Evolutionary conservation across 2,113 vertebrate species (phyloP).

Genomic region (Centropus unirufus): DNA sequence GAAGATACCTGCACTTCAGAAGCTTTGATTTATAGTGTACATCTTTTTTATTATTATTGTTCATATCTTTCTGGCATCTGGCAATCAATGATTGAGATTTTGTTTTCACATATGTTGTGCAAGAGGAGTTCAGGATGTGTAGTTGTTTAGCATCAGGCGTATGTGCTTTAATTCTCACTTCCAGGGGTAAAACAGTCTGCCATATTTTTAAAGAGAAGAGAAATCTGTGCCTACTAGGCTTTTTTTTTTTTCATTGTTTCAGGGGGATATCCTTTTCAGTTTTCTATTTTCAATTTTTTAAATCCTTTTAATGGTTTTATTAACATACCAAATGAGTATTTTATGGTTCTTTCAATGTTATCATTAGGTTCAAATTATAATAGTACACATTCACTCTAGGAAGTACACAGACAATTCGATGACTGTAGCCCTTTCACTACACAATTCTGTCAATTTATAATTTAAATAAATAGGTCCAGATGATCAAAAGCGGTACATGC

Average conservation of each 20-base stretch:
- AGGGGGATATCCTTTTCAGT: conserved; percentile 37
- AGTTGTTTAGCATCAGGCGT: conserved; percentile 73
- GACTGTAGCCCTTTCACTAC: not conserved
- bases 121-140: conserved; percentile 72
- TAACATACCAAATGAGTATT: not conserved
- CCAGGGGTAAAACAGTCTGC: conserved; percentile 78
- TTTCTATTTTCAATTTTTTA: not conserved
- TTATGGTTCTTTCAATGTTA: not conserved
- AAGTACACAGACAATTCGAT: not conserved
- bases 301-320: conserved; percentile 11
- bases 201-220: conserved; percentile 61
- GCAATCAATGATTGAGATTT: conserved; percentile 59
- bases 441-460: not conserved
- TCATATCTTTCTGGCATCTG: conserved; percentile 70
- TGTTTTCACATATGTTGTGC: conserved; percentile 76
- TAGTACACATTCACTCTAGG: not conserved
- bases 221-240: conserved; percentile 36
- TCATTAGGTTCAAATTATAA: not conserved
- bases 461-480: conserved; percentile 5
- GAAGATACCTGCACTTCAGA: conserved; percentile 58
- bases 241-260: not conserved
- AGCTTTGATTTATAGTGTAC: conserved; percentile 17
- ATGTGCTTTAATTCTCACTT: conserved; percentile 76
- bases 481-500: not conserved
- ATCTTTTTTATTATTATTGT: conserved; percentile 39